Conservation (phyloP, 2,113 vertebrate species). For the Laticauda laticaudata region DNA sequence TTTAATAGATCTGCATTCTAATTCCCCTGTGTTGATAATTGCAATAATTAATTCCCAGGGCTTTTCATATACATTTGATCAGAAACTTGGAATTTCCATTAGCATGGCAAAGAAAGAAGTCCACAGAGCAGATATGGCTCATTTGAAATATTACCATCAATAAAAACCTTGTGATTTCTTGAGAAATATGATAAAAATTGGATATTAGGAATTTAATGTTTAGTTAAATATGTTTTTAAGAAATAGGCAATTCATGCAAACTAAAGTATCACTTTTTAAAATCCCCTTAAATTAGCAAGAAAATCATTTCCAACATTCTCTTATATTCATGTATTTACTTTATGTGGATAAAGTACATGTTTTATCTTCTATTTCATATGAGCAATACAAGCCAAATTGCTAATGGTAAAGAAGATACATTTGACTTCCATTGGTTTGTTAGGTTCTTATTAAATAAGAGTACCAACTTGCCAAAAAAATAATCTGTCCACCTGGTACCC, state of each 20-base stretch:
- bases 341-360: not conserved
- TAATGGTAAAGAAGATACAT: not conserved
- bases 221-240: fast-evolving
- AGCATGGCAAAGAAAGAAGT: not conserved
- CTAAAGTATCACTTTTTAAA: not conserved
- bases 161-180: not conserved
- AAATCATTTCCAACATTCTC: not conserved
- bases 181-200: conserved; percentile 18
- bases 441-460: not conserved
- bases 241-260: not conserved
- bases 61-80: conserved; percentile 31
- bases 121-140: not conserved
- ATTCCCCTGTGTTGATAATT: conserved; percentile 57
- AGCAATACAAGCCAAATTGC: not conserved
- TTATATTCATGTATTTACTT: not conserved
- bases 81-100: conserved; percentile 39
- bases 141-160: not conserved
- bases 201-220: not conserved
- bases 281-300: not conserved
- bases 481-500: not conserved
- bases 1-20: conserved; percentile 51
- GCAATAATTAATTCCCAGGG: conserved; percentile 59
- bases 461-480: not conserved
- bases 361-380: not conserved
- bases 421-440: not conserved